phyloP scores from a whole-genome alignment of 1,140 invertebrate genomes.

The Platyura marginata region DNA sequence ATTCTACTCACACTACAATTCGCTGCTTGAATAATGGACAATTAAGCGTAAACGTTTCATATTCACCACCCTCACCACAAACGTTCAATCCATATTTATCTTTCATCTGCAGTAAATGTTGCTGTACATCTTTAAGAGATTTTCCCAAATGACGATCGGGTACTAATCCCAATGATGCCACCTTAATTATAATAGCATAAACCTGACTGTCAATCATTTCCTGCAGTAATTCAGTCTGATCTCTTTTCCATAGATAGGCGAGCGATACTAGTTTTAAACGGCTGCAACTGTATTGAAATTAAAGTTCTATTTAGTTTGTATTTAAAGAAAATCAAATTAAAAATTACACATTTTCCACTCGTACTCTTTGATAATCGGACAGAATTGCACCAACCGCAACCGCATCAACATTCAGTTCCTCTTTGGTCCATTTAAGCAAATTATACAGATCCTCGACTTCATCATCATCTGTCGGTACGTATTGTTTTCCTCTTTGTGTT shows the following conservation, averaged over 20 bases:
- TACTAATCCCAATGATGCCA: slow-evolving; percentile 78
- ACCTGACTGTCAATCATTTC: slow-evolving; percentile 92
- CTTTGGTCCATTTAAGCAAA: slow-evolving; percentile 69
- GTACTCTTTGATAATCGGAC: slow-evolving; percentile 91
- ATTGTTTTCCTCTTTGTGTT: slow-evolving; percentile 58
- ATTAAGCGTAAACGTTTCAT: slow-evolving; percentile 93
- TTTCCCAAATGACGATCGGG: slow-evolving; percentile 74
- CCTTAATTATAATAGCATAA: slow-evolving; percentile 92
- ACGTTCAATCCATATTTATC: slow-evolving; percentile 92
- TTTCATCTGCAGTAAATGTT: slow-evolving; percentile 72
- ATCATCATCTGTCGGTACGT: slow-evolving; percentile 71
- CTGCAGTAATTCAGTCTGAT: slow-evolving; percentile 85
- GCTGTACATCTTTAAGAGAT: slow-evolving; percentile 64
- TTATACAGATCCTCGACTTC: slow-evolving; percentile 97
- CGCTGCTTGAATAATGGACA: slow-evolving; percentile 87
- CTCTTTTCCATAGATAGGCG: slow-evolving; percentile 84
- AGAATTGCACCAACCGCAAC: slow-evolving; percentile 94
- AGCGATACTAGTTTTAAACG: slow-evolving; percentile 75
- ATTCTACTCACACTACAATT: slow-evolving; percentile 83
- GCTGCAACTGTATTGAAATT: slow-evolving; percentile 46
- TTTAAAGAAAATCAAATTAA: slow-evolving; percentile 1
- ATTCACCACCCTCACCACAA: slow-evolving; percentile 98
- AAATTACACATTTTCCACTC: slow-evolving; percentile 94
- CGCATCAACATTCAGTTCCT: slow-evolving; percentile 66
- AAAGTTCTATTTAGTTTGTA: neutral